These are phyloP conservation scores for Gobiocypris rarus DNA, from an alignment of 2,113 vertebrate species.

Conservation along the genomic window DNA sequence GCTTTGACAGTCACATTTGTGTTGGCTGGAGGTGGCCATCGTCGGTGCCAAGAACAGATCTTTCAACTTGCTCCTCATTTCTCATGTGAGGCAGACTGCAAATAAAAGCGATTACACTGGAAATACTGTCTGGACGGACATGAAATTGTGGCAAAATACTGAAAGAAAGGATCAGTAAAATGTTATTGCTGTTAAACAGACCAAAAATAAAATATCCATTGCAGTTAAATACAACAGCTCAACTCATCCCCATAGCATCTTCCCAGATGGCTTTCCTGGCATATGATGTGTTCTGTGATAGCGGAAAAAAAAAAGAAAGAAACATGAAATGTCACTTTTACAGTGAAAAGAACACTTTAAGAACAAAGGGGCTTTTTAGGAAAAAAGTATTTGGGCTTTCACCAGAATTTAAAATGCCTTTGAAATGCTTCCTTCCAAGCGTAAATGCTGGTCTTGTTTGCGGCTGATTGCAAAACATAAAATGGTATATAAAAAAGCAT, in stretches of 20 bases:
- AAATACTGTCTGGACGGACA: conserved; percentile 9
- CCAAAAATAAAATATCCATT: not conserved
- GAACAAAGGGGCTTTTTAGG: conserved; percentile 11
- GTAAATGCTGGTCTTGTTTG: conserved; percentile 17
- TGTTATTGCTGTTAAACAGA: conserved; percentile 31
- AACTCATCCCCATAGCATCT: conserved; percentile 6
- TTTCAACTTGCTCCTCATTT: conserved; percentile 42
- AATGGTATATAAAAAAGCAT: conserved; percentile 33
- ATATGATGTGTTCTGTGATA: conserved; percentile 26
- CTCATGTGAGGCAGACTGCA: conserved; percentile 20
- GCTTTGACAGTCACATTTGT: conserved; percentile 34
- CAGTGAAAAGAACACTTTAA: conserved; percentile 23
- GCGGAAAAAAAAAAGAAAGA: conserved; percentile 10
- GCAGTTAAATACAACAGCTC: conserved; percentile 15
- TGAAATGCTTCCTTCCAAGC: conserved; percentile 7
- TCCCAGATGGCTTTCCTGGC: conserved; percentile 37
- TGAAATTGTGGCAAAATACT: conserved; percentile 3
- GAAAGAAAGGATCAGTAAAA: conserved; percentile 5
- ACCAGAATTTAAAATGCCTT: conserved; percentile 13
- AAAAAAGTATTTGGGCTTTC: conserved; percentile 8
- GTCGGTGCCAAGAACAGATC: conserved; percentile 23
- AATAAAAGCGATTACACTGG: conserved; percentile 37
- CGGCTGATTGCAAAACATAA: conserved; percentile 48
- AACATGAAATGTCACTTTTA: conserved; percentile 36
- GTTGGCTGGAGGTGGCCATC: conserved; percentile 17